These are phyloP conservation scores for Allophyes oxyacanthae DNA, from an alignment of 2,888 invertebrate genomes.

Conservation along the genomic window DNA sequence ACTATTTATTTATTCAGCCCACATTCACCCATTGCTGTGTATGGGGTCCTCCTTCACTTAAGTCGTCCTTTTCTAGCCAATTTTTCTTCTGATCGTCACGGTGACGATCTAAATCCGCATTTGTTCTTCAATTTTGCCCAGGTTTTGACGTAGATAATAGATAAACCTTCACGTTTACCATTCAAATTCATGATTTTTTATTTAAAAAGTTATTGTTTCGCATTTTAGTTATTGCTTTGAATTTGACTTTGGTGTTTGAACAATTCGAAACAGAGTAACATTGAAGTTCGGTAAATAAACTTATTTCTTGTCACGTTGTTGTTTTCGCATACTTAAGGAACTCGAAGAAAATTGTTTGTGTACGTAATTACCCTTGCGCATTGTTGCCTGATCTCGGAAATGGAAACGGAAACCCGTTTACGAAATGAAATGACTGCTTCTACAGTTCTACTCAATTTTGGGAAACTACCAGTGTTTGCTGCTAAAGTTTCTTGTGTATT, in stretches of 20 bases:
- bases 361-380: slow-evolving; percentile 71
- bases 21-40: slow-evolving; percentile 21
- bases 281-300: slow-evolving; percentile 57
- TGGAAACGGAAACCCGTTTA: slow-evolving; percentile 66
- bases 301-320: slow-evolving; percentile 62
- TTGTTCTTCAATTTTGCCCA: too few species aligned
- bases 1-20: slow-evolving; percentile 42
- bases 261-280: slow-evolving; percentile 50
- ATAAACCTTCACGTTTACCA: too few species aligned
- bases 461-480: slow-evolving; percentile 32
- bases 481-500: slow-evolving; percentile 28
- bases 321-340: slow-evolving; percentile 51
- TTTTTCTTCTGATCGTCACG: too few species aligned
- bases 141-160: too few species aligned
- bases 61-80: too few species aligned
- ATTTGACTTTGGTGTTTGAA: slow-evolving; percentile 48
- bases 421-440: slow-evolving; percentile 55
- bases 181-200: slow-evolving; percentile 2
- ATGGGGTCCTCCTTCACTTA: too few species aligned
- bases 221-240: neutral
- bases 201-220: slow-evolving; percentile 6
- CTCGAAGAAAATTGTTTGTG: slow-evolving; percentile 70
- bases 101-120: too few species aligned
- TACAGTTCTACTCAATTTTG: slow-evolving; percentile 35
- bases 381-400: slow-evolving; percentile 70